phyloP scores from a whole-genome alignment of 2,888 invertebrate species.

The Pollenia angustigena region DNA sequence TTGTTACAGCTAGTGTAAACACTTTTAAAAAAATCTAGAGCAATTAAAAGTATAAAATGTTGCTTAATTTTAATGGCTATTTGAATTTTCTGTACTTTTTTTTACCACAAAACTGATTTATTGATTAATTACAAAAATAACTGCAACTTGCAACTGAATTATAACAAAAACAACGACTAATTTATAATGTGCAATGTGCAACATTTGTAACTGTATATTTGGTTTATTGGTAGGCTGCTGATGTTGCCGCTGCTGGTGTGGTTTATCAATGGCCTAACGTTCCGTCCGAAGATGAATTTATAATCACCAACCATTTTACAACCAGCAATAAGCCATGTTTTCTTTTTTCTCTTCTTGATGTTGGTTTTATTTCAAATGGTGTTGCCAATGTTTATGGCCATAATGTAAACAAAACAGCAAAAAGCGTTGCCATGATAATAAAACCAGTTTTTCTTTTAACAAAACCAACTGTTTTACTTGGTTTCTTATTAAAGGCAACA shows the following conservation, averaged over 20 bases:
- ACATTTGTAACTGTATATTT: constrained; percentile 45
- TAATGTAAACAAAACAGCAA: constrained; percentile 37
- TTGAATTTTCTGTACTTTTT: constrained; percentile 1
- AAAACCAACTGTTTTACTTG: constrained; percentile 20
- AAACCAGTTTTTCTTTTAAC: constrained; percentile 38
- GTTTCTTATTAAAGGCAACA: background rate
- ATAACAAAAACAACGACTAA: constrained; percentile 27
- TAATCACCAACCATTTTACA: constrained; percentile 67
- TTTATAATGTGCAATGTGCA: constrained; percentile 42
- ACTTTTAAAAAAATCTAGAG: constrained; percentile 1
- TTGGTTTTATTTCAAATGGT: background rate
- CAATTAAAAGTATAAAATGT: constrained; percentile 48
- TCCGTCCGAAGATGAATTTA: constrained; percentile 46
- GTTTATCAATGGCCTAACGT: constrained; percentile 11
- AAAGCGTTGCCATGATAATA: constrained; percentile 28
- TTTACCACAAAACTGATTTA: constrained; percentile 42
- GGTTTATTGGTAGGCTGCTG: constrained; percentile 8
- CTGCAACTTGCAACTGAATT: constrained; percentile 29
- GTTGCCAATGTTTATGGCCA: constrained; percentile 37
- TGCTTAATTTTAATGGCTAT: constrained; percentile 31
- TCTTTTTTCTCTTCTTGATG: background rate
- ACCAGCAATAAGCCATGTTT: constrained; percentile 58
- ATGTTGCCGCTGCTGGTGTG: background rate
- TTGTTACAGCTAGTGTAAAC: background rate
- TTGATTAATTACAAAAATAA: constrained; percentile 55